These are phyloP conservation scores for Mercenaria mercenaria DNA, from an alignment of 1,140 invertebrate species.

Conservation along the genomic window DNA sequence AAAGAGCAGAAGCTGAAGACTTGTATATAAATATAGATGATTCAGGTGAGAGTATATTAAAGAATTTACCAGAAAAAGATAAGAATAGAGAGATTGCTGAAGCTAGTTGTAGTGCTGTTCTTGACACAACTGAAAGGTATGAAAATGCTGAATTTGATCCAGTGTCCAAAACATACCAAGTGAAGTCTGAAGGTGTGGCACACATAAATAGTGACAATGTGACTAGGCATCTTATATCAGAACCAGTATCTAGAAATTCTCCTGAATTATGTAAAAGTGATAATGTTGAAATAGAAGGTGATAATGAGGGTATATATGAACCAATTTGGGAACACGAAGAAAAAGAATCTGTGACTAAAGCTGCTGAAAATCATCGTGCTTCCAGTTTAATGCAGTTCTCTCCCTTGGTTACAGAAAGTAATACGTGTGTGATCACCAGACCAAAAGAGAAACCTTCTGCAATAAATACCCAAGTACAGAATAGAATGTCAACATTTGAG, in stretches of 20 bases:
- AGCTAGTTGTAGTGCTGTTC: not conserved
- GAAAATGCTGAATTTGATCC: slow-evolving; percentile 9
- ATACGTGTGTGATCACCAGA: not conserved
- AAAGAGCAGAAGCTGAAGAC: not conserved
- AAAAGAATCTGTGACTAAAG: not conserved
- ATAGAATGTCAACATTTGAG: slow-evolving; percentile 31
- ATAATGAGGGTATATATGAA: slow-evolving; percentile 38
- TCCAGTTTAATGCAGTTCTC: slow-evolving; percentile 53
- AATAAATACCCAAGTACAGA: not conserved
- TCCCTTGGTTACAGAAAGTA: slow-evolving; percentile 9
- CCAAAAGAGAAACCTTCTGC: not conserved
- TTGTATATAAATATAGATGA: slow-evolving; percentile 8
- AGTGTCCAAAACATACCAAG: not conserved
- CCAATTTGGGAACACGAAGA: slow-evolving; percentile 9
- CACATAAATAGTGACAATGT: not conserved
- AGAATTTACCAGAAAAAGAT: not conserved
- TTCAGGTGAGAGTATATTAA: not conserved
- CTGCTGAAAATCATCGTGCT: not conserved
- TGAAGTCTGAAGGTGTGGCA: not conserved
- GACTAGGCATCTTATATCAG: not conserved
- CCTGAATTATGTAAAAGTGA: not conserved
- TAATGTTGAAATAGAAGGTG: not conserved
- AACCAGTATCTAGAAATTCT: not conserved
- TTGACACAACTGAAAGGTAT: not conserved
- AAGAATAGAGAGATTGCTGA: not conserved